Conservation (phyloP, 2,797 vertebrate genomes). For the Scolopax rusticola region DNA sequence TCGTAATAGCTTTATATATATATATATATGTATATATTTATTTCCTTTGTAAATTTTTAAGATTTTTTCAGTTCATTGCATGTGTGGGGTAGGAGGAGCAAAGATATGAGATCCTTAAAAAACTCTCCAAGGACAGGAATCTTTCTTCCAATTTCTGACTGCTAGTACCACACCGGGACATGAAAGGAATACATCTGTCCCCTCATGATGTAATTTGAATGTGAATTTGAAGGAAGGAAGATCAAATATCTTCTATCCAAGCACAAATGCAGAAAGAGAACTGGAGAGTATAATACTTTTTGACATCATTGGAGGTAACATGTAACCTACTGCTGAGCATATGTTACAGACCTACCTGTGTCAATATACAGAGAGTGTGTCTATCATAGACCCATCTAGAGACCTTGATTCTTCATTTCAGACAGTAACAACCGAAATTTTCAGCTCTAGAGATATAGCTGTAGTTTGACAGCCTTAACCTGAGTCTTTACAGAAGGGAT, state of each 20-base stretch:
- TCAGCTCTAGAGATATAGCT: background rate
- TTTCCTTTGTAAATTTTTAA: background rate
- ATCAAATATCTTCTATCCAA: constrained; percentile 9
- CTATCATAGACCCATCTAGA: background rate
- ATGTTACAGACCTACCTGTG: background rate
- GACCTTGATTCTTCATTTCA: background rate
- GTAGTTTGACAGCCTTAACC: background rate
- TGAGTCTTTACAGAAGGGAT: rapidly evolving
- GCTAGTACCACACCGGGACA: background rate
- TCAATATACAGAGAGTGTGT: background rate
- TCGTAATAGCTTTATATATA: background rate
- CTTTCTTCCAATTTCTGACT: background rate
- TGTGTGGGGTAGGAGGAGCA: rapidly evolving
- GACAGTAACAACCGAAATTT: background rate
- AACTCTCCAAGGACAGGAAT: background rate
- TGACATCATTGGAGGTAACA: background rate
- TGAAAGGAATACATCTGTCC: background rate
- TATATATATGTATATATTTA: background rate
- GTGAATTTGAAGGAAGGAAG: background rate
- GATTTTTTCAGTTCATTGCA: background rate
- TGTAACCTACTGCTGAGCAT: background rate
- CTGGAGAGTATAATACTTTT: background rate
- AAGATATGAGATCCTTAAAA: background rate
- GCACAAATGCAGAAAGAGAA: constrained; percentile 3
- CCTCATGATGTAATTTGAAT: background rate